Base-by-base conservation (phyloP, 2,888 invertebrate genomes). In the Ceriagrion tenellum region DNA sequence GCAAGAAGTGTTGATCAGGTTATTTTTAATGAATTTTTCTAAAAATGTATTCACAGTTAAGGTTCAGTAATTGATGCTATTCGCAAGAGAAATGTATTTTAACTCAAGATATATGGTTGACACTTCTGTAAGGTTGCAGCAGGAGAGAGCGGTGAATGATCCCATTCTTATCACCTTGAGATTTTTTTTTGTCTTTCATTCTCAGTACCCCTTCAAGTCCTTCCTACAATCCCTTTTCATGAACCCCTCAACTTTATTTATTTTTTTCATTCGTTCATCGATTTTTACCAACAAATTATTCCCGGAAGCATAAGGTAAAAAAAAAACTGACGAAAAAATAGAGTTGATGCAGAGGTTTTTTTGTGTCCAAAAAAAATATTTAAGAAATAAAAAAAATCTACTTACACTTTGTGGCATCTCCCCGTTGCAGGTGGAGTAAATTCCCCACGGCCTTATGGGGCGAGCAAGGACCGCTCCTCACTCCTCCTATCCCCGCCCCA, bases 391-490 rank as follows among this genome's bases (percentile, higher is more conserved):
- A 69, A 69, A 69, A n/a, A 93, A 93, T 93, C 93, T 93, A 93
- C 93, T 93, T 63, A 93, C 93, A 93, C 93, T 93, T 95, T 95
- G 93, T 95, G 95, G 95, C 96, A 95, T 96, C 95, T 95, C 95
- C 95, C 95, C 96, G 96, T 96, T 96, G 95, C 96, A 96, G 96
- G 96, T 96, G 95, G 95, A 95, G 96, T 96, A 95, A 95, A 95
- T 95, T 95, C 96, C 95, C 95, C 95, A 95, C 95, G 96, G 96
- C 96, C 95, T 96, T 96, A 96, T 95, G 95, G 95, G 95, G 95
- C 95, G 95, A 96, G 95, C 95, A 95, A 95, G 95, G 95, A 96
- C 90, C 95, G 95, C 95, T 95, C 95, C 96, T 95, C 95, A 95
- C 89, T 89, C 89, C 93, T 93, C 74, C 93, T 93, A 47, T 93